Evolutionary conservation across 2,888 invertebrate genomes (phyloP).

Genomic region (Trissolcus brochymenae): DNA sequence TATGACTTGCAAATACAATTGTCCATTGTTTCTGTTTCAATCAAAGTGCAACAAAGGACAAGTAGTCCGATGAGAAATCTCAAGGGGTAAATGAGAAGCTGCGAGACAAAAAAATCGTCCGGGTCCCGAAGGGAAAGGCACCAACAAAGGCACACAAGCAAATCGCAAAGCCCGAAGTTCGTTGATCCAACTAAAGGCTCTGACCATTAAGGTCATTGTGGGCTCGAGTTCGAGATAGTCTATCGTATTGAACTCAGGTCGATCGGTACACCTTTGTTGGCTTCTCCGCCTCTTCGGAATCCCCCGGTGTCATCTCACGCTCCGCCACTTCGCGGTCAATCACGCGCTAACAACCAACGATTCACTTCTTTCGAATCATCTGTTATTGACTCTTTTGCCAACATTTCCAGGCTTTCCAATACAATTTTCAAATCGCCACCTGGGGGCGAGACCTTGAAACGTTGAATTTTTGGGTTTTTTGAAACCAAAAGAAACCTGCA

Average conservation of each 20-base stretch:
- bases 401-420: conserved; percentile 21
- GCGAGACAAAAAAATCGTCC: conserved; percentile 19
- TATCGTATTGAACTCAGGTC: conserved; percentile 63
- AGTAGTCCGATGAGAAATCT: conserved; percentile 42
- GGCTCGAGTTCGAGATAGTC: conserved; percentile 58
- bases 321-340: conserved; percentile 60
- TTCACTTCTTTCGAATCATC: conserved; percentile 40
- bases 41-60: conserved; percentile 55
- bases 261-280: conserved; percentile 59
- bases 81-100: conserved; percentile 53
- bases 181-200: conserved; percentile 60
- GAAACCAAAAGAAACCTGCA: too few species aligned
- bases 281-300: conserved; percentile 47
- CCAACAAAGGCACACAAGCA: conserved; percentile 56
- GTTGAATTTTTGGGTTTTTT: background rate
- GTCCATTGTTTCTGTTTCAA: conserved; percentile 56
- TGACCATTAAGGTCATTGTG: conserved; percentile 63
- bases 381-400: conserved; percentile 24
- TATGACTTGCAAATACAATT: conserved; percentile 55
- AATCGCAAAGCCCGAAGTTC: conserved; percentile 57
- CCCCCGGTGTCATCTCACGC: conserved; percentile 61
- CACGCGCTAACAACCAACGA: conserved; percentile 54
- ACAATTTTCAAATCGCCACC: conserved; percentile 22
- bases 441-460: background rate
- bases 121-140: conserved; percentile 35